These are phyloP conservation scores for Orchestia grillus DNA, from an alignment of 1,140 invertebrate species.

Conservation along the genomic window DNA sequence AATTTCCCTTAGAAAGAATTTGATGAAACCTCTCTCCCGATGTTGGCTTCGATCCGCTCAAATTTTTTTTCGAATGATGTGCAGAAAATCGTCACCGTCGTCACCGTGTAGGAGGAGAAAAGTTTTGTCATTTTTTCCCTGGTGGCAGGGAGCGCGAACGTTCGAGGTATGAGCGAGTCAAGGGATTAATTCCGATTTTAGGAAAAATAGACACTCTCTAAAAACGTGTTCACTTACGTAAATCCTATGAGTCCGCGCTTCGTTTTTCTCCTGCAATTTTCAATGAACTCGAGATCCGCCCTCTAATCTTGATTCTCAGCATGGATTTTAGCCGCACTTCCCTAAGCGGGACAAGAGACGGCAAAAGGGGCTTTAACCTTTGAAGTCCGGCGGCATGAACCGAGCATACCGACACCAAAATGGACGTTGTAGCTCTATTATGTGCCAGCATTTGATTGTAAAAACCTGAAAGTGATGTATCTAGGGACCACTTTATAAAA, in stretches of 20 bases:
- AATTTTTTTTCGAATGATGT: not conserved
- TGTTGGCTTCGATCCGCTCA: not conserved
- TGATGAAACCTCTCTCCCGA: not conserved
- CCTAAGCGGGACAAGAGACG: not conserved
- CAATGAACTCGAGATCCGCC: not conserved
- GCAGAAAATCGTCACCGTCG: not conserved
- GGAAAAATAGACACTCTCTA: not conserved
- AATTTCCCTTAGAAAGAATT: constrained; percentile 34
- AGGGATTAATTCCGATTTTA: not conserved
- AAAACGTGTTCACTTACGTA: not conserved
- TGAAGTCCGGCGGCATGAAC: too few relatives aligned
- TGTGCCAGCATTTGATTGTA: too few relatives aligned
- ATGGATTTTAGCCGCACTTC: not conserved
- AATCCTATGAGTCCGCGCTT: not conserved
- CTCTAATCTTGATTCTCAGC: not conserved
- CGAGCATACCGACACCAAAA: too few relatives aligned
- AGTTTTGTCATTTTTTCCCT: not conserved
- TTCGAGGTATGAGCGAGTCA: not conserved
- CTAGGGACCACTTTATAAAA: too few relatives aligned
- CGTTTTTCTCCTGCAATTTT: not conserved
- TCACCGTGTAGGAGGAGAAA: not conserved
- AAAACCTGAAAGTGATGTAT: too few relatives aligned
- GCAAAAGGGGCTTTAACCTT: too few relatives aligned
- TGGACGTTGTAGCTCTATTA: too few relatives aligned
- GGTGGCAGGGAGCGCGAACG: not conserved